These are phyloP conservation scores for Paragorgia papillata DNA, from an alignment of 92 coral and sea anemone genomes.

Conservation along the genomic window DNA sequence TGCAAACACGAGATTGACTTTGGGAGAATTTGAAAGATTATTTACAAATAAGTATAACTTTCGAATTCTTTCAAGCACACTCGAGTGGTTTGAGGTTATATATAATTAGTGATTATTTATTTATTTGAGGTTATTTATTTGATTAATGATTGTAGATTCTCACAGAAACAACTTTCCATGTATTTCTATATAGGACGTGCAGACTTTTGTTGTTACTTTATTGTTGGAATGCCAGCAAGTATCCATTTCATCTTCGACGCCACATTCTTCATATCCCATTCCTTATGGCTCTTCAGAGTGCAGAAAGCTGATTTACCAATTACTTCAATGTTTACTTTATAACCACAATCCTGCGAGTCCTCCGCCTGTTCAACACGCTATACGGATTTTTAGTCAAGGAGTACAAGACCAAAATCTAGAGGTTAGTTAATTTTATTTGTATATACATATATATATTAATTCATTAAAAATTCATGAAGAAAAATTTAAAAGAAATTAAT, in stretches of 20 bases:
- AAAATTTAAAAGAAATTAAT: too few species aligned
- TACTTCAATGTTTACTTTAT: slow-evolving; percentile 65
- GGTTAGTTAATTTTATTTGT: slow-evolving; percentile 53
- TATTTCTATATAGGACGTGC: slow-evolving; percentile 65
- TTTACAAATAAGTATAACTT: too few species aligned
- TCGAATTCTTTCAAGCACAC: too few species aligned
- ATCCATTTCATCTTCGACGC: neutral
- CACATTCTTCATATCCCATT: slow-evolving; percentile 55
- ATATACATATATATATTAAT: too few species aligned
- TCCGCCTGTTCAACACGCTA: slow-evolving; percentile 77
- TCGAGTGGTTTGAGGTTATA: too few species aligned
- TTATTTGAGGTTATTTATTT: too few species aligned
- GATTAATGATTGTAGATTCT: too few species aligned
- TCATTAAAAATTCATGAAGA: too few species aligned
- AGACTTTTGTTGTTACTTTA: slow-evolving; percentile 58
- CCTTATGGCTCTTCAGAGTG: slow-evolving; percentile 77
- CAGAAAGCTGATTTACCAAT: slow-evolving; percentile 73
- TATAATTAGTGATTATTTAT: too few species aligned
- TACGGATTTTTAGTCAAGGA: slow-evolving; percentile 71
- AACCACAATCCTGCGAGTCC: slow-evolving; percentile 66
- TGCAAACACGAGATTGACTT: too few species aligned
- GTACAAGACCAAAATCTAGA: slow-evolving; percentile 66
- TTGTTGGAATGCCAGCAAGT: slow-evolving; percentile 71
- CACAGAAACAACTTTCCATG: neutral
- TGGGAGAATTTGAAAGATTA: too few species aligned